These are phyloP conservation scores for Euclidia mi DNA, from an alignment of 2,888 invertebrate species.

Conservation along the genomic window DNA sequence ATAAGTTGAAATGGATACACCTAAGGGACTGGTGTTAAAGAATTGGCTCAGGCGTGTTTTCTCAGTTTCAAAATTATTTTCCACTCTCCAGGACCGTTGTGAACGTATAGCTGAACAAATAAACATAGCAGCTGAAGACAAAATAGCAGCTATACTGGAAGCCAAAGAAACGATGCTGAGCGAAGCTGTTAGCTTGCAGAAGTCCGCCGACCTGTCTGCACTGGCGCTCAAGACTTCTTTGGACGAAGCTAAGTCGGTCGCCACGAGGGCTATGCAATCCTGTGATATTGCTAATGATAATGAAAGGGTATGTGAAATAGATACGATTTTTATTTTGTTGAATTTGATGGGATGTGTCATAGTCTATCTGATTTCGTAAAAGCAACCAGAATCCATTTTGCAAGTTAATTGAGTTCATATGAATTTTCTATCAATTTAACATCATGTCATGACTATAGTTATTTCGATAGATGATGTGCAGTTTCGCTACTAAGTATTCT, in stretches of 20 bases:
- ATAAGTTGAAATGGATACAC: no score
- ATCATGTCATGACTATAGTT: no score
- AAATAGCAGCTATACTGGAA: constrained; percentile 85
- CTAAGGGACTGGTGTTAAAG: no score
- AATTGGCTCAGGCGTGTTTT: no score
- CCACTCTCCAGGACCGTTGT: constrained; percentile 80
- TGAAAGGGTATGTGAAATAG: constrained; percentile 76
- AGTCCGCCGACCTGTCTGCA: constrained; percentile 81
- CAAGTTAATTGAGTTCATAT: no score
- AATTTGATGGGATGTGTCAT: no score
- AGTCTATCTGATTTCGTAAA: no score
- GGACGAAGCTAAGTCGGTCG: constrained; percentile 79
- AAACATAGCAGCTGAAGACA: constrained; percentile 84
- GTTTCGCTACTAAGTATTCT: no score
- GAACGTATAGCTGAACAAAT: constrained; percentile 88
- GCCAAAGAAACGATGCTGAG: constrained; percentile 79
- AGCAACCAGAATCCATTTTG: no score
- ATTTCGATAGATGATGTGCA: no score
- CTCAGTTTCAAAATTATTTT: neutral
- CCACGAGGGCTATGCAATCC: constrained; percentile 73
- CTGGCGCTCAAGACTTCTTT: constrained; percentile 84
- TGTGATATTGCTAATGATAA: constrained; percentile 74
- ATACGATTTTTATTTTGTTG: no score
- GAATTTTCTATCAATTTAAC: no score
- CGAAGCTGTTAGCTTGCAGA: constrained; percentile 80